Conservation (phyloP, 1,140 invertebrate genomes). For the Drosophila lacertosa region DNA sequence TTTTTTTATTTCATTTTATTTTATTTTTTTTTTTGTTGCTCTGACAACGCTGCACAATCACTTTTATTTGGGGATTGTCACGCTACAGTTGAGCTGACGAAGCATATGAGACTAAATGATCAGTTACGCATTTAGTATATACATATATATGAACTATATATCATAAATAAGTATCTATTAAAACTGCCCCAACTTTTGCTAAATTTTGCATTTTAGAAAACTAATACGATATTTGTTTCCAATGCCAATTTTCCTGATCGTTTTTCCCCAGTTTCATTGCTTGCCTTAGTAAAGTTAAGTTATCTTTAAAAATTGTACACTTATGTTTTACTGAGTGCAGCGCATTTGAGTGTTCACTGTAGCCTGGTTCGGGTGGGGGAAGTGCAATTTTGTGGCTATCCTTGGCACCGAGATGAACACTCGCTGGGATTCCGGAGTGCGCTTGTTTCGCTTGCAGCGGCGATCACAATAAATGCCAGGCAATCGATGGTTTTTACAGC, state of each 20-base stretch:
- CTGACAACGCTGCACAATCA: slow-evolving; percentile 62
- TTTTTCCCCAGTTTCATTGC: too few relatives aligned
- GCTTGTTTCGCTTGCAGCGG: slow-evolving; percentile 37
- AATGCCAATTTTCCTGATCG: too few relatives aligned
- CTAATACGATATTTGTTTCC: too few relatives aligned
- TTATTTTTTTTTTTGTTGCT: slow-evolving; percentile 42
- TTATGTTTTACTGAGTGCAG: slow-evolving; percentile 1
- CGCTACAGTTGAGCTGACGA: slow-evolving; percentile 22
- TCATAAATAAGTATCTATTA: too few relatives aligned
- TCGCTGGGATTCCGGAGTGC: slow-evolving; percentile 13
- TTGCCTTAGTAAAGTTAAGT: too few relatives aligned
- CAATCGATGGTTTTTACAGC: slow-evolving; percentile 75
- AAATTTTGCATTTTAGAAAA: too few relatives aligned
- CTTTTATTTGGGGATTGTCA: slow-evolving; percentile 77
- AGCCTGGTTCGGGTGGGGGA: slow-evolving; percentile 6
- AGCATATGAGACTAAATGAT: slow-evolving; percentile 10
- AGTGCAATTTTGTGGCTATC: slow-evolving; percentile 46
- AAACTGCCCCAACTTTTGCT: too few relatives aligned
- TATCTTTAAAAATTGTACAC: too few relatives aligned
- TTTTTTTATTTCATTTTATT: slow-evolving; percentile 34
- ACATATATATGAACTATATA: too few relatives aligned
- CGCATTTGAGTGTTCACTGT: neutral
- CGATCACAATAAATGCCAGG: slow-evolving; percentile 79
- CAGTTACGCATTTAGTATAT: too few relatives aligned
- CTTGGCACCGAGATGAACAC: slow-evolving; percentile 55